These are phyloP conservation scores for Pagrus major DNA, from an alignment of 2,113 vertebrate genomes.

Conservation along the genomic window DNA sequence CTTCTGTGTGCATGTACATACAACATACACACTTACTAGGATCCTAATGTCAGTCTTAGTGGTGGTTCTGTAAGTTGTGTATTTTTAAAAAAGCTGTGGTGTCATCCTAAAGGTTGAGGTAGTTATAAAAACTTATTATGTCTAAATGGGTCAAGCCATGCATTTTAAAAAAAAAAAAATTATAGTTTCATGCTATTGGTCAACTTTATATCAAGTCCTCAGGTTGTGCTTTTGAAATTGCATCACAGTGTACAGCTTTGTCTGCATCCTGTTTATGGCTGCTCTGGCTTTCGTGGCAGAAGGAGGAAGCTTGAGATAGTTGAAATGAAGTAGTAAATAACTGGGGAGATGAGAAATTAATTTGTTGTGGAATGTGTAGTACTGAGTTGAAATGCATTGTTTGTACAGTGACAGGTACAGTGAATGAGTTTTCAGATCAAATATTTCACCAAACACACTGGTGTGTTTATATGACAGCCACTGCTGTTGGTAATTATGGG, in stretches of 20 bases:
- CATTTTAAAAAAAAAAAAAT: no score
- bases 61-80: constrained; percentile 8
- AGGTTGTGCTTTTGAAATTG: constrained; percentile 54
- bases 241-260: constrained; percentile 58
- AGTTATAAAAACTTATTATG: not conserved
- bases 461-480: constrained; percentile 39
- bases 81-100: constrained; percentile 4
- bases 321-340: constrained; percentile 40
- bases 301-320: constrained; percentile 34
- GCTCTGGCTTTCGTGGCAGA: constrained; percentile 34
- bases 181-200: constrained; percentile 45
- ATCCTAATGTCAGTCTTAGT: constrained; percentile 32
- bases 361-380: constrained; percentile 1
- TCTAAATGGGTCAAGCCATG: not conserved
- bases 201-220: constrained; percentile 50
- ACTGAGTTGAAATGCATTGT: not conserved
- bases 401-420: constrained; percentile 26
- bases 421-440: constrained; percentile 37
- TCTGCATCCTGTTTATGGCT: constrained; percentile 74
- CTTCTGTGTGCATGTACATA: constrained; percentile 35
- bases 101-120: not conserved
- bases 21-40: constrained; percentile 14
- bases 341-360: constrained; percentile 1
- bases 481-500: not conserved
- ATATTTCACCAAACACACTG: constrained; percentile 40